Percentiles rank a stretch among this genome's conserved stretches.
Conservation (phyloP, 2,113 vertebrate species). For the Rhinopomastus cyanomelas region DNA sequence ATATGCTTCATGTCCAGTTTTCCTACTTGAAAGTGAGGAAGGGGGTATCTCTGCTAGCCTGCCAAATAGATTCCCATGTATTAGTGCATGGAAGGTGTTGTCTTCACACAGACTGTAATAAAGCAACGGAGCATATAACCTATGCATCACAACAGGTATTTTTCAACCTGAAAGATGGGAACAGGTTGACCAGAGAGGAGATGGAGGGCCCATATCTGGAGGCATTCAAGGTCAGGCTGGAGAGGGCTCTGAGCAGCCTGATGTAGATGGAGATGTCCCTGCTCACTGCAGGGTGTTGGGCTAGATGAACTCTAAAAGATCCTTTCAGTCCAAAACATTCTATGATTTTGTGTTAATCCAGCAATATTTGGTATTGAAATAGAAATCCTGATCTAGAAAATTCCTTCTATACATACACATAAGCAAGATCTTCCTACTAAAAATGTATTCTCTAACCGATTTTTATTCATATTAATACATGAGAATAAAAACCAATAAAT, state of each 20-base stretch:
- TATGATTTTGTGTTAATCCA: not conserved
- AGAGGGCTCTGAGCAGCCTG: too few relatives aligned
- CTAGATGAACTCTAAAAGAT: too few relatives aligned
- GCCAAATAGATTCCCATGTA: not conserved
- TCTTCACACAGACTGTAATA: not conserved
- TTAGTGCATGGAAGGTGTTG: not conserved
- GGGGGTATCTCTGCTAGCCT: not conserved
- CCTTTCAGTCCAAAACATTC: too few relatives aligned
- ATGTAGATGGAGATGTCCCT: too few relatives aligned
- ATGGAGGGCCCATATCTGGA: too few relatives aligned
- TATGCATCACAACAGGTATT: not conserved
- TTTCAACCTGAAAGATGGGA: not conserved
- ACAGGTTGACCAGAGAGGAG: too few relatives aligned
- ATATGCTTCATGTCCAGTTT: not conserved
- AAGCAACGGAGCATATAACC: not conserved
- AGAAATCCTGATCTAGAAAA: not conserved
- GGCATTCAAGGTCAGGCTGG: too few relatives aligned
- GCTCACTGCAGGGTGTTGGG: too few relatives aligned
- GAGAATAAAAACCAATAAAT: not conserved
- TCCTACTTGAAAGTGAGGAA: not conserved
- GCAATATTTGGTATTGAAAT: not conserved
- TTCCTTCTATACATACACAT: not conserved
- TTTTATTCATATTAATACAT: not conserved
- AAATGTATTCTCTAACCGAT: not conserved
- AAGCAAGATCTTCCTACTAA: not conserved